Conservation (phyloP, 1,140 invertebrate genomes). For the Manduca sexta region DNA sequence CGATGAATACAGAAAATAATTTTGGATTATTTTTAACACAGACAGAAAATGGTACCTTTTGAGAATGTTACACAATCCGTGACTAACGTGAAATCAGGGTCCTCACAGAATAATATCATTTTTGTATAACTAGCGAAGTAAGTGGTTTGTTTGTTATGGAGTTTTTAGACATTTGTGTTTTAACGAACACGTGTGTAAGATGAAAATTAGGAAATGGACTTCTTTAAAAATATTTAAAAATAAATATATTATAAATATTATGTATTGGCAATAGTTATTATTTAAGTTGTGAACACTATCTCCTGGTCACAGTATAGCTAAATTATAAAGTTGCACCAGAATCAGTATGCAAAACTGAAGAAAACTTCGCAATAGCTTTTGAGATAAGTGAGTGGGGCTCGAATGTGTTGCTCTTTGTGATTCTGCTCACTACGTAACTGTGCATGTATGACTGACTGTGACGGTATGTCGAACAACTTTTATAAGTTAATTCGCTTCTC, state of each 20-base stretch:
- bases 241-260: background rate
- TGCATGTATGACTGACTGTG: constrained; percentile 29
- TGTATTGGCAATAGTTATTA: background rate
- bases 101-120: no score
- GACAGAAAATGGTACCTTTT: no score
- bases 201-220: no score
- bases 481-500: constrained; percentile 59
- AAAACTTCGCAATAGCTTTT: constrained; percentile 59
- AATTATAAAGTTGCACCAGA: constrained; percentile 43
- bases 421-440: constrained; percentile 31
- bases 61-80: no score
- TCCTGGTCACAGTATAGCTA: constrained; percentile 1
- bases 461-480: constrained; percentile 53
- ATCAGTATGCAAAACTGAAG: constrained; percentile 42
- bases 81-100: no score
- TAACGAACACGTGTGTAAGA: no score
- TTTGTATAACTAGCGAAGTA: no score
- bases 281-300: no score
- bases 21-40: constrained; percentile 1
- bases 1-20: no score
- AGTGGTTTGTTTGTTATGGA: no score
- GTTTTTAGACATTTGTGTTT: no score
- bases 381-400: constrained; percentile 60
- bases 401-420: constrained; percentile 63
- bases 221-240: no score